A percentile compares a stretch with the other conserved stretches of the same genome.
Conservation (phyloP, 2,888 invertebrate genomes). For the Pollenia griseotomentosa region DNA sequence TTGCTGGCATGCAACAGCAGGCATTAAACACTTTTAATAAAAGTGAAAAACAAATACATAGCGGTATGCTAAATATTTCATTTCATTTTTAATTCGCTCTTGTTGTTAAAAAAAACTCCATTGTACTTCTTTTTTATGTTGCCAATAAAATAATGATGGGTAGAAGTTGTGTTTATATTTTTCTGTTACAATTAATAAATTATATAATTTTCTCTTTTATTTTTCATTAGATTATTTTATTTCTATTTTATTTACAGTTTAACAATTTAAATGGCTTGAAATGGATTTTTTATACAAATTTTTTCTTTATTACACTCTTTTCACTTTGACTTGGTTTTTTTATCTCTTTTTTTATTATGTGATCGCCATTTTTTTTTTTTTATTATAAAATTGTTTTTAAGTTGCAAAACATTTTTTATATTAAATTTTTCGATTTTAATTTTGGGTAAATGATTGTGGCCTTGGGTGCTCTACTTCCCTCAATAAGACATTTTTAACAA, state of each 20-base stretch:
- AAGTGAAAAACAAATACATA: constrained; percentile 56
- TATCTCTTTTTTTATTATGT: constrained; percentile 16
- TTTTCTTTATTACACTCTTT: constrained; percentile 39
- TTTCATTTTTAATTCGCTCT: constrained; percentile 30
- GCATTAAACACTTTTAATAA: constrained; percentile 36
- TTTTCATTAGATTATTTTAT: constrained; percentile 28
- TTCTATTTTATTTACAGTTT: constrained; percentile 5
- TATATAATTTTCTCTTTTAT: constrained; percentile 66
- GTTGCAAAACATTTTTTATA: constrained; percentile 36
- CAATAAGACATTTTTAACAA: constrained; percentile 25
- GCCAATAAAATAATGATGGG: constrained; percentile 14
- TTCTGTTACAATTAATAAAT: constrained; percentile 55
- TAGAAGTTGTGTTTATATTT: neutral
- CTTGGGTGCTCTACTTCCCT: constrained; percentile 38
- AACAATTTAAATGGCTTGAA: constrained; percentile 1
- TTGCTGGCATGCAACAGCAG: constrained; percentile 9
- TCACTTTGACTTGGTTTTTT: constrained; percentile 25
- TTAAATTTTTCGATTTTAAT: neutral
- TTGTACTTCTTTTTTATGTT: constrained; percentile 20
- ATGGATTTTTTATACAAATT: neutral
- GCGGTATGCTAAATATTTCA: constrained; percentile 21
- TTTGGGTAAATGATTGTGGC: constrained; percentile 34
- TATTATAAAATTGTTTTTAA: constrained; percentile 44
- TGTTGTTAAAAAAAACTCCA: constrained; percentile 6
- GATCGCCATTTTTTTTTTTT: neutral